phyloP scores from a whole-genome alignment of 2,888 invertebrate species.

The Chrysotoxum bicinctum region DNA sequence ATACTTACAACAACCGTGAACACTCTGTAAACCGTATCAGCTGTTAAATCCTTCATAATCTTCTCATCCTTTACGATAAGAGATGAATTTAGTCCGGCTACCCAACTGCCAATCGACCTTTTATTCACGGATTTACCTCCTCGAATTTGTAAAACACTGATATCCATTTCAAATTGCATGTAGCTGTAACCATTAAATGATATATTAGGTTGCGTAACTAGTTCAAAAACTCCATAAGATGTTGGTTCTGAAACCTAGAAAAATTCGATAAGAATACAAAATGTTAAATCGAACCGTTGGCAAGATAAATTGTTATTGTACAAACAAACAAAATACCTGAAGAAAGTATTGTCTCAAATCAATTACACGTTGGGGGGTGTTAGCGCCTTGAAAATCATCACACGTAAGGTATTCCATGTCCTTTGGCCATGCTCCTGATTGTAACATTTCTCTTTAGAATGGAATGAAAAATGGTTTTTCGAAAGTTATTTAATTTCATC shows the following conservation, averaged over 20 bases:
- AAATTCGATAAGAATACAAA: slow-evolving; percentile 9
- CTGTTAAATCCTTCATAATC: slow-evolving; percentile 88
- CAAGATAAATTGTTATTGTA: slow-evolving; percentile 28
- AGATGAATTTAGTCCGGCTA: slow-evolving; percentile 87
- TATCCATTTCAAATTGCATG: slow-evolving; percentile 89
- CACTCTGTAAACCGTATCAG: slow-evolving; percentile 92
- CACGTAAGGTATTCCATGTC: slow-evolving; percentile 89
- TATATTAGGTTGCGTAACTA: slow-evolving; percentile 84
- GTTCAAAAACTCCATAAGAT: slow-evolving; percentile 86
- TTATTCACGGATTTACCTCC: slow-evolving; percentile 89
- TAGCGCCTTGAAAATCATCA: slow-evolving; percentile 90
- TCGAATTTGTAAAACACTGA: slow-evolving; percentile 87
- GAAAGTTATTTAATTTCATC: too few species aligned
- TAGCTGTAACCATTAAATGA: slow-evolving; percentile 87
- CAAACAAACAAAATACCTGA: slow-evolving; percentile 82
- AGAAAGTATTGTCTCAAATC: slow-evolving; percentile 87
- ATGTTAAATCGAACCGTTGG: slow-evolving; percentile 19
- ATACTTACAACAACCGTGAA: slow-evolving; percentile 90
- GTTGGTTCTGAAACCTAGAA: slow-evolving; percentile 85
- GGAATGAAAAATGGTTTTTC: neutral
- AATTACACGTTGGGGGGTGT: slow-evolving; percentile 88
- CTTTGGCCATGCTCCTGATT: slow-evolving; percentile 88
- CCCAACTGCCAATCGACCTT: slow-evolving; percentile 88
- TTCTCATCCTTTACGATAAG: slow-evolving; percentile 86
- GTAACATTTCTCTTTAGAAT: slow-evolving; percentile 85